Base-by-base conservation (phyloP, 2,888 invertebrate genomes). In the Agrenia bidenticulata region DNA sequence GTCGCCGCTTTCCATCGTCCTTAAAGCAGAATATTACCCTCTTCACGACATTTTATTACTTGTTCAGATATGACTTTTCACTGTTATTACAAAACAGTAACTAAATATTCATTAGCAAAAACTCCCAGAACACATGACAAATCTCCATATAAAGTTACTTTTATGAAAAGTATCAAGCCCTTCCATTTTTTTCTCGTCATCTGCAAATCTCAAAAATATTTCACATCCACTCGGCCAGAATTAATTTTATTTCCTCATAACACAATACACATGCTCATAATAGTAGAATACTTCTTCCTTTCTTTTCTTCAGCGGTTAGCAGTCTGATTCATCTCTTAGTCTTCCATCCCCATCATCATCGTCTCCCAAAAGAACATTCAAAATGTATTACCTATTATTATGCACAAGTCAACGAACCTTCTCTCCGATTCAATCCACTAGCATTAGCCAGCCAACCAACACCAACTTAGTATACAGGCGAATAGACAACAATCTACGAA, bases 371-470 rank as follows among this genome's bases (percentile, higher is more conserved):
- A 32, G 32, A 32, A 32, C 32, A 32, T 32, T 11, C 32, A 17
- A 24, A 23, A 51, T 7, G 24, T 51, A 51, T 51, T 51, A 51
- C 51, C 51, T 51, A 51, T 51, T 51, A 51, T 51, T 51, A 51
- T 51, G 51, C 51, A 51, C 51, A 51, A 51, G 51, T 51, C 51
- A 51, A 51, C 51, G 51, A 51, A 51, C 51, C 51, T 51, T 23
- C 23, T 24, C 7, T 51, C 5, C 5, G 51, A 51, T 24, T 21
- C 23, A 23, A 51, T 51, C 51, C 51, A 51, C 51, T 7, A 51
- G 9, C 45, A 45, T 5, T n/a, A 45, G 15, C 45, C 45, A 45
- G 45, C n/a, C 45, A 45, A 45, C 2, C 19, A 5, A 45, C 5
- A 11, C 45, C 45, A 45, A 32, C 32, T 32, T 32, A 4, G 11